Conservation (phyloP, 2,888 invertebrate species). For the Nycteola revayana region DNA sequence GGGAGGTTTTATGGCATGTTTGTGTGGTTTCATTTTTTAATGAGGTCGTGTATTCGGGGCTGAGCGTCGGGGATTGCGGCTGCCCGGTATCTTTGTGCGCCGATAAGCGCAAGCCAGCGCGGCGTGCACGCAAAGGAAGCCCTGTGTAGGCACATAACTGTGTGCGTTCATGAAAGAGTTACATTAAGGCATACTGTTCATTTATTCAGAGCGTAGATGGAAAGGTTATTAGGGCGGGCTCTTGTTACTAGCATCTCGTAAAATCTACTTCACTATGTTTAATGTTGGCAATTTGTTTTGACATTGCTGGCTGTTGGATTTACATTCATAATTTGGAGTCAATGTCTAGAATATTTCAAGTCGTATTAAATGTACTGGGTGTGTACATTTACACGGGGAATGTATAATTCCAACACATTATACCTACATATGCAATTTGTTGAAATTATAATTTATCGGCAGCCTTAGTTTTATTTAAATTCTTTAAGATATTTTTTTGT, state of each 20-base stretch:
- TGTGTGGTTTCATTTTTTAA: slow-evolving; percentile 75
- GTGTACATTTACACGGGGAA: no score
- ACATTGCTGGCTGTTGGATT: no score
- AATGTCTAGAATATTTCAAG: no score
- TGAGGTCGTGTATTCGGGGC: slow-evolving; percentile 74
- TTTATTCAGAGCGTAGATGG: slow-evolving; percentile 56
- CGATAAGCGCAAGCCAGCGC: slow-evolving; percentile 38
- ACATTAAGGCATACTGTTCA: slow-evolving; percentile 57
- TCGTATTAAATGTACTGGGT: no score
- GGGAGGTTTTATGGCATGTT: slow-evolving; percentile 56
- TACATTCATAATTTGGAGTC: no score
- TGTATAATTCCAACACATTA: no score
- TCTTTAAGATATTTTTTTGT: no score
- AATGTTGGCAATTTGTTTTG: no score
- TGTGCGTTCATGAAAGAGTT: slow-evolving; percentile 67
- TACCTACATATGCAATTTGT: no score
- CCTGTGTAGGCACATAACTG: slow-evolving; percentile 25
- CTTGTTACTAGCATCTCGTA: slow-evolving; percentile 6
- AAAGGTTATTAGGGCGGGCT: slow-evolving; percentile 43
- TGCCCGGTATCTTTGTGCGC: slow-evolving; percentile 56
- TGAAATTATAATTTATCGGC: no score
- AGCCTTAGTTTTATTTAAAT: no score
- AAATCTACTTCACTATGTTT: no score
- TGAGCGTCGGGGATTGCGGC: slow-evolving; percentile 52
- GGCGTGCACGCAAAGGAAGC: slow-evolving; percentile 52